Evolutionary conservation across 2,113 vertebrate species (phyloP), one percentile per base, ranked within the genome.

Genomic region (Glaucidium brasilianum): DNA sequence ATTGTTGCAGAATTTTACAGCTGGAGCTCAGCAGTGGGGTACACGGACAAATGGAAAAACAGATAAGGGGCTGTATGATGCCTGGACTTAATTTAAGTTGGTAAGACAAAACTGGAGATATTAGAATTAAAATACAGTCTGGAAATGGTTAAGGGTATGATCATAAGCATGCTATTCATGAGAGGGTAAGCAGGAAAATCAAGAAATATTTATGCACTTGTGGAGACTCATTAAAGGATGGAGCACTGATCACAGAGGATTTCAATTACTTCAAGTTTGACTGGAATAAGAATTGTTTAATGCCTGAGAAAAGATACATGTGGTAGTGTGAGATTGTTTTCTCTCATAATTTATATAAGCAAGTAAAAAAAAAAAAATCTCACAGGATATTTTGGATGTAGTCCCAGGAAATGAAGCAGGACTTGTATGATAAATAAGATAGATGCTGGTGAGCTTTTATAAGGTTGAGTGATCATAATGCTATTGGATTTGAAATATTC

Each of bases 401-500:
- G 97, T 96, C 94, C 94, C 62, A n/a, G 92, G 55, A 94, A 97
- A 6, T n/a, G 95, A 97, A 96, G 93, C 94, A 92, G 91, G 95
- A 93, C 52, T 67, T 18, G 88, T 93, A 79, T 97, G 96, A 97
- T 98, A 97, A 98, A 97, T 96, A 97, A 97, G 95, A 97, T 94
- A 94, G 84, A 97, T 12, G 73, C 73, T 87, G 94, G 95, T 92
- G 68, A 88, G 91, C 55, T 97, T 90, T 85, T 97, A 35, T 96
- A 93, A 97, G 96, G 96, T 96, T 98, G 96, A 97, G 34, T n/a
- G 92, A 97, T 96, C 93, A 58, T 91, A 96, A 93, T 86, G 88
- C 89, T 71, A 64, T 95, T 96, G 92, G 75, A 69, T 97, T 86
- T 98, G 97, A 98, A 98, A 98, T 97, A 98, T 98, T 98, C 93